These are phyloP conservation scores for Condylura cristata DNA, from an alignment of 2,113 vertebrate genomes.

Conservation along the genomic window DNA sequence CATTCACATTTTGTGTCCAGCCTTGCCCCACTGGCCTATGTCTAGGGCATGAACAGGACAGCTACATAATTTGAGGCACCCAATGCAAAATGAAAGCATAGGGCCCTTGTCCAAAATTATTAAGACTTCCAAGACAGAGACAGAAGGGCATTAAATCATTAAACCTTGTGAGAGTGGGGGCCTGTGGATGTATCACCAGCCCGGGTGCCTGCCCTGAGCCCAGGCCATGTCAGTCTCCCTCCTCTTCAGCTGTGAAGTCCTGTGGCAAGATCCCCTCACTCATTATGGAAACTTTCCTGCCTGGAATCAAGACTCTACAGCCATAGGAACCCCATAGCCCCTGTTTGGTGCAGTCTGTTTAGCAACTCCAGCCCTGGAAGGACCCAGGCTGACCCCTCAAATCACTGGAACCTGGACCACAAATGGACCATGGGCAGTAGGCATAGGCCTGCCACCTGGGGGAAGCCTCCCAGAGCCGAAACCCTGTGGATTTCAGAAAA, in stretches of 20 bases:
- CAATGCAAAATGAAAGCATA: not conserved
- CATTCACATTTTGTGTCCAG: not conserved
- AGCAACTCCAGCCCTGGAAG: not conserved
- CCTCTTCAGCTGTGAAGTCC: not conserved
- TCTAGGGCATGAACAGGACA: not conserved
- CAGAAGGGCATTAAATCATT: not conserved
- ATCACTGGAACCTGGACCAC: not conserved
- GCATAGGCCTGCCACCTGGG: not conserved
- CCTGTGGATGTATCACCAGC: not conserved
- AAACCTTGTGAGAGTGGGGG: not conserved
- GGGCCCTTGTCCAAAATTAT: not conserved
- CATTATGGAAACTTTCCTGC: conserved; percentile 2
- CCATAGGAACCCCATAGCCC: not conserved
- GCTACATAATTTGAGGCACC: not conserved
- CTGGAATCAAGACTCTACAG: not conserved
- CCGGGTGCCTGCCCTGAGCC: not conserved
- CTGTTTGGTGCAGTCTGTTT: not conserved
- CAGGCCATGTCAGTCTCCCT: not conserved
- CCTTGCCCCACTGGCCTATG: not conserved
- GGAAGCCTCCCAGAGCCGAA: not conserved
- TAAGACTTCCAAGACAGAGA: not conserved
- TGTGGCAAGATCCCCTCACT: not conserved
- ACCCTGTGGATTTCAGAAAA: not conserved
- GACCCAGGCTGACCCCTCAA: not conserved
- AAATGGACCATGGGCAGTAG: not conserved